Base-by-base conservation (phyloP, 2,888 invertebrate genomes). In the Smittia aterrima region DNA sequence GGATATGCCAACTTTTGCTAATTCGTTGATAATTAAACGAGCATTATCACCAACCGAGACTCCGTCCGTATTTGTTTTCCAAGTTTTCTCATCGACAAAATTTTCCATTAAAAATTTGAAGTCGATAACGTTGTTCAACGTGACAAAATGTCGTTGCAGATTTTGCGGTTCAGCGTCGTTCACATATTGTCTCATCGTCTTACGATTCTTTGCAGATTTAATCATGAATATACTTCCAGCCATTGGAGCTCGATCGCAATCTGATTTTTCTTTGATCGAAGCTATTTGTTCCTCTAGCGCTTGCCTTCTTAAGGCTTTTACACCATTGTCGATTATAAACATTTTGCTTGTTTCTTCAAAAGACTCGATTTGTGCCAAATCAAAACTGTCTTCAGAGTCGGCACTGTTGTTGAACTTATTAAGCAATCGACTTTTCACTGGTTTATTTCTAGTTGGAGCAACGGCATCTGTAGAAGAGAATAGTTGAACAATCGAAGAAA, bases 41-140 rank as follows among this genome's bases (percentile, higher is more conserved):
- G 83, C 84, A 6, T 82, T 84, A 77, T 87, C 87, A 64, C 80
- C 79, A 9, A 86, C 80, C 67, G 78, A 77, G 20, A 86, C 77
- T 68, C 83, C 80, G 64, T 80, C 72, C 1, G 74, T 18, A 76
- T 78, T 73, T 72, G 75, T 75, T 38, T 18, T 24, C 24, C 66
- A 77, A 18, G 38, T 18, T n/a, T 79, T 27, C 2, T 18, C 4
- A 18, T 22, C 11, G 16, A 66, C 74, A 40, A 58, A 58, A 6
- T 74, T 38, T 27, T n/a, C 32, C 64, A 67, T 66, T 74, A 77
- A 79, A 76, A 84, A 83, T 78, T 82, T 80, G 40, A 83, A 77
- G 47, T 79, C 75, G 27, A 77, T 1, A 2, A 7, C 40, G 11
- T 40, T 66, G 1, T n/a, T 9, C 9, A 18, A n/a, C 1, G 18